Evolutionary conservation across 2,113 vertebrate species (phyloP).

Genomic region (Nycticryphes semicollaris): DNA sequence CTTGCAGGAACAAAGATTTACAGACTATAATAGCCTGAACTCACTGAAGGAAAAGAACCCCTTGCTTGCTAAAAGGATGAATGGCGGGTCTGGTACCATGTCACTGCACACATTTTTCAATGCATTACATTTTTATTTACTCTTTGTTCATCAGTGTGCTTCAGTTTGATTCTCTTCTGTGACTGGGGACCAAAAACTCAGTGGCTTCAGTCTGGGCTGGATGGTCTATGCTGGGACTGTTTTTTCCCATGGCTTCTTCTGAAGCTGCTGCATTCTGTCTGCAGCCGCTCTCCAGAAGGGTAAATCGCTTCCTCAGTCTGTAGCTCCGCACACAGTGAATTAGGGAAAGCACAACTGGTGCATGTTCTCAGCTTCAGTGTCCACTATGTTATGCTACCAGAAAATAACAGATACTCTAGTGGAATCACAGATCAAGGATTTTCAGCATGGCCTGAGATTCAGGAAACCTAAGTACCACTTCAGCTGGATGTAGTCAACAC

Average conservation of each 20-base stretch:
- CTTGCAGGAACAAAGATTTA: neutral
- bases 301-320: neutral
- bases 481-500: neutral
- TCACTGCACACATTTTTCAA: fast-evolving
- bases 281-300: neutral
- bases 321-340: neutral
- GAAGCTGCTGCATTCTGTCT: neutral
- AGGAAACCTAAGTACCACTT: neutral
- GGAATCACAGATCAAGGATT: neutral
- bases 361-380: neutral
- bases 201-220: neutral
- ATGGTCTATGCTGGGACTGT: neutral
- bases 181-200: neutral
- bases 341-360: neutral
- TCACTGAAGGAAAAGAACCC: neutral
- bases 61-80: neutral
- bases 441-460: neutral
- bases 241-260: neutral
- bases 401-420: neutral
- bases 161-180: neutral
- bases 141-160: neutral
- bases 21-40: neutral
- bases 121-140: neutral
- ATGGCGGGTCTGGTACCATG: neutral
- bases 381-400: neutral